Evolutionary conservation across 2,888 invertebrate species (phyloP), one percentile per base, ranked within the genome.

Genomic region (Cataglyphis altisquamis): DNA sequence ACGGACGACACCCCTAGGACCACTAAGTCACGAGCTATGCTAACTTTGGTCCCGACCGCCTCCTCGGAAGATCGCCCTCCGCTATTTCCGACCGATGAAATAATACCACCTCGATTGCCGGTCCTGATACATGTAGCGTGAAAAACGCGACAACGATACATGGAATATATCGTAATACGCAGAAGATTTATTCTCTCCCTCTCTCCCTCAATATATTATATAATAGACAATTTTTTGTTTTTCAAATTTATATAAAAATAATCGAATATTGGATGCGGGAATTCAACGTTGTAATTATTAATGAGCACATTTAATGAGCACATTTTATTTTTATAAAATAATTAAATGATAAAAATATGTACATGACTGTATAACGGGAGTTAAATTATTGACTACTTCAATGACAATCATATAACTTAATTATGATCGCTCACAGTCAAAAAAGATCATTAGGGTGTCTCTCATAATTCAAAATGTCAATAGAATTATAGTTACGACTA

Each of bases 21-120:
- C 91, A 94, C 93, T 94, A 94, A 94, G 94, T 94, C 94, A 94
- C 90, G 87, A 89, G 66, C 92, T 93, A 94, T 94, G 93, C 94
- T 94, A 94, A 94, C 94, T 93, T 90, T 87, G 87, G 84, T 74
- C 64, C 86, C 78, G 82, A 63, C 82, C 83, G 32, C 70, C 68
- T 68, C 67, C 25, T 41, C 32, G 55, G 62, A 55, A 67, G 52
- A 86, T 85, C 81, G 68, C 86, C 68, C 78, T 29, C 85, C 90
- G 85, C 90, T 86, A 85, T 89, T 88, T 87, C 90, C 91, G 89
- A 86, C 91, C 92, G 91, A 91, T 91, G 92, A 94, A 93, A 93
- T 94, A 94, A 93, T 93, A 92, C 92, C 91, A 88, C 88, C 89
- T 90, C 90, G 89, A 91, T 89, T 89, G 89, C 90, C 87, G 64